Percentiles rank a stretch among this genome's conserved stretches.
These are phyloP conservation scores for Drosophila pectinifera DNA, from an alignment of 1,140 invertebrate species.

Conservation along the genomic window DNA sequence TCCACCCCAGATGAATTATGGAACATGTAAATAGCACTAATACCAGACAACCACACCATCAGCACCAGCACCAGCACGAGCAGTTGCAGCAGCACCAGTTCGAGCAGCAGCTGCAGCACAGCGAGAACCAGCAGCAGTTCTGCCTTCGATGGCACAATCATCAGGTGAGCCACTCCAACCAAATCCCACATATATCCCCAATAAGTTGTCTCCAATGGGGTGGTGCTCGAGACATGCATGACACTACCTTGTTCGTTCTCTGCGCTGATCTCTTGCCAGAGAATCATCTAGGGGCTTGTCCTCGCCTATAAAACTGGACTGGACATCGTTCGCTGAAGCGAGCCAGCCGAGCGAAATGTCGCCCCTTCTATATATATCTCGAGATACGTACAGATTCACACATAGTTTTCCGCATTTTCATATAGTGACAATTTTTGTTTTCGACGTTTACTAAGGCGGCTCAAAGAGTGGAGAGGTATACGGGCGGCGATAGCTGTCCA, in stretches of 20 bases:
- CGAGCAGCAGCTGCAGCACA: constrained; percentile 76
- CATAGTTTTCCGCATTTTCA: constrained; percentile 80
- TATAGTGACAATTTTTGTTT: constrained; percentile 72
- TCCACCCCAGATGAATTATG: constrained; percentile 76
- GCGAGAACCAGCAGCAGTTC: constrained; percentile 88
- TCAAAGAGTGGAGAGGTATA: constrained; percentile 22
- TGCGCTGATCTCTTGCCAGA: constrained; percentile 27
- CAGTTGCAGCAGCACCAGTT: constrained; percentile 69
- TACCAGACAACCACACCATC: constrained; percentile 64
- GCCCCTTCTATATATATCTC: constrained; percentile 69
- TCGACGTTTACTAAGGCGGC: constrained; percentile 59
- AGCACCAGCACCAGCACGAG: constrained; percentile 57
- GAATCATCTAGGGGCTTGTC: constrained; percentile 53
- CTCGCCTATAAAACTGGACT: constrained; percentile 55
- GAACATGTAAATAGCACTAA: constrained; percentile 81
- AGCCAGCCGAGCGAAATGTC: constrained; percentile 60
- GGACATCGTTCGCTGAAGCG: constrained; percentile 69
- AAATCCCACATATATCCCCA: constrained; percentile 1
- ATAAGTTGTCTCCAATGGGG: not conserved
- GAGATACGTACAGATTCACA: constrained; percentile 62
- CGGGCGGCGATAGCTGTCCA: constrained; percentile 42
- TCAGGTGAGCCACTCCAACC: constrained; percentile 86
- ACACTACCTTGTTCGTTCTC: not conserved
- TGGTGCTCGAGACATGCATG: not conserved
- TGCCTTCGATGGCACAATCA: constrained; percentile 93